phyloP scores from a whole-genome alignment of 2,113 vertebrate genomes.

The Scolopax mira region DNA sequence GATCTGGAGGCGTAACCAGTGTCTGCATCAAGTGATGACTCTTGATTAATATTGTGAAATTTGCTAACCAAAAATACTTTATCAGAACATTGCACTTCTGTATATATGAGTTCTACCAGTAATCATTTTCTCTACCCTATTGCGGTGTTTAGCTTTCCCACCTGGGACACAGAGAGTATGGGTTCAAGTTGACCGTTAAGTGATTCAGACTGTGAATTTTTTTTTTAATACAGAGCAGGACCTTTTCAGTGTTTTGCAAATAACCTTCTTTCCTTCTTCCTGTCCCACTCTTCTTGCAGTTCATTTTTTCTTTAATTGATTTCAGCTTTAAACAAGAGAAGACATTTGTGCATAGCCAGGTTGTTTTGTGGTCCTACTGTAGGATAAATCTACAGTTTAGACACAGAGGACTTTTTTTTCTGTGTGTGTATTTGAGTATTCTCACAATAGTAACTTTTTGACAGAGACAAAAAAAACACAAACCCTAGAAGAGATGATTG shows the following conservation, averaged over 20 bases:
- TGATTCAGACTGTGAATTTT: neutral
- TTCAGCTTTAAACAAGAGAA: neutral
- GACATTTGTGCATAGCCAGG: neutral
- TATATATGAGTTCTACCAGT: neutral
- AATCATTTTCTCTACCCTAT: neutral
- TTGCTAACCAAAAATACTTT: neutral
- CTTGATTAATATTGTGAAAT: neutral
- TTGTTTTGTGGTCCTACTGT: neutral
- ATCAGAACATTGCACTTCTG: neutral
- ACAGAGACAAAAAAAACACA: neutral
- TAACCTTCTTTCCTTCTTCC: neutral
- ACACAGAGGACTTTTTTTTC: neutral
- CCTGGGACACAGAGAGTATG: fast-evolving
- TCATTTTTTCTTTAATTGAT: neutral
- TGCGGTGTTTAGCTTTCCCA: neutral
- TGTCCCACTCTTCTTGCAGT: neutral
- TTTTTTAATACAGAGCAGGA: neutral
- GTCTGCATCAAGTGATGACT: neutral
- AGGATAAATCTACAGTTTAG: neutral
- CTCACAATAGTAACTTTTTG: neutral
- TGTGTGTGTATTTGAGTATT: neutral
- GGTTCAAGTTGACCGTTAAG: neutral
- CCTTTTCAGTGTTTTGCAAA: neutral
- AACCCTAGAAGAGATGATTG: neutral
- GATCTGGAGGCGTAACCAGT: neutral